Evolutionary conservation across 2,797 vertebrate genomes (phyloP).

Genomic region (Neoniphon sammara): DNA sequence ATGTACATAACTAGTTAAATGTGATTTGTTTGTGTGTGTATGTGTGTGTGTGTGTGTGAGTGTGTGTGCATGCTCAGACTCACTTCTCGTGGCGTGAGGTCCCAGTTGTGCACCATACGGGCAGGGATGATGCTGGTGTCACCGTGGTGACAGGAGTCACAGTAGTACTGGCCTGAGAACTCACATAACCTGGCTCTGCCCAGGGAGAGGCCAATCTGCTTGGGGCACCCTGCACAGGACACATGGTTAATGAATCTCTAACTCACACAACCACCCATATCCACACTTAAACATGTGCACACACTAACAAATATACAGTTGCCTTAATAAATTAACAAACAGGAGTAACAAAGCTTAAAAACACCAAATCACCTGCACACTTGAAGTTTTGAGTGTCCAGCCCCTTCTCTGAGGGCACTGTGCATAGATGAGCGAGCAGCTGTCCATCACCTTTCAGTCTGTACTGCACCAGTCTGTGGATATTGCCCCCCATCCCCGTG

Average conservation of each 20-base stretch:
- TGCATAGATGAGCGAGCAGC: conserved; percentile 87
- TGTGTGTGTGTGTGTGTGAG: not conserved
- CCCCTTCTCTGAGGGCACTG: conserved; percentile 90
- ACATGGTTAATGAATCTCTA: conserved; percentile 13
- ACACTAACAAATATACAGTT: not conserved
- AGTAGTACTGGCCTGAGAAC: conserved; percentile 93
- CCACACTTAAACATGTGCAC: not conserved
- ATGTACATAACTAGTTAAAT: not conserved
- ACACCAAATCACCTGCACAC: conserved; percentile 88
- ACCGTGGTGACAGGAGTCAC: conserved; percentile 90
- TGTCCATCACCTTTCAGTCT: conserved; percentile 85
- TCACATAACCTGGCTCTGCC: conserved; percentile 88
- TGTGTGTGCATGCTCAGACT: conserved; percentile 35
- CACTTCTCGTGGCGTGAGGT: conserved; percentile 87
- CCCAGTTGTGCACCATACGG: conserved; percentile 98
- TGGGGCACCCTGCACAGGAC: conserved; percentile 85
- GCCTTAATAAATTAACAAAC: not conserved
- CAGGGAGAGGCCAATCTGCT: conserved; percentile 90
- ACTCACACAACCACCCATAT: not conserved
- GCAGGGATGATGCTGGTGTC: conserved; percentile 90
- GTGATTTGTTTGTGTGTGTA: not conserved
- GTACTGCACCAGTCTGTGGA: conserved; percentile 88
- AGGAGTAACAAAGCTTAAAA: not conserved
- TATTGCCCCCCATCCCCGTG: conserved; percentile 76
- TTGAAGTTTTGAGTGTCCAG: conserved; percentile 92